Evolutionary conservation across 2,888 invertebrate species (phyloP).

Genomic region (Merodon equestris): DNA sequence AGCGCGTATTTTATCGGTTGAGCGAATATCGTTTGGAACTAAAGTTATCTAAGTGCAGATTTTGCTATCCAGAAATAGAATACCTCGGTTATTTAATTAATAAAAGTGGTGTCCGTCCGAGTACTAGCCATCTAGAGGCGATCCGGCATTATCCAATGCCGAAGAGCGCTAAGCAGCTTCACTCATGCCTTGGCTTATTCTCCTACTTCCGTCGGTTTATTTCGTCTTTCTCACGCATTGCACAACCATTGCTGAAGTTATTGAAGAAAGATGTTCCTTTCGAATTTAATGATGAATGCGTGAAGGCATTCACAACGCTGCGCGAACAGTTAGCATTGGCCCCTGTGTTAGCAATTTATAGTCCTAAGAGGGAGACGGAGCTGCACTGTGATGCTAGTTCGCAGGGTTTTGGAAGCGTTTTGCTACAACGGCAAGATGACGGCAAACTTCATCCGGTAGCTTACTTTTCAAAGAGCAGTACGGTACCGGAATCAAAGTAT

Average conservation of each 20-base stretch:
- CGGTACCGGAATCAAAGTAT: constrained; percentile 69
- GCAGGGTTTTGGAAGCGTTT: constrained; percentile 70
- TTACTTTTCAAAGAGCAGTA: constrained; percentile 70
- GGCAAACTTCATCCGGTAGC: constrained; percentile 69
- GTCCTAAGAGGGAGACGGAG: constrained; percentile 69
- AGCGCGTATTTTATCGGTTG: neutral
- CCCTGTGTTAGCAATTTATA: constrained; percentile 71
- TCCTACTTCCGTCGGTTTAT: constrained; percentile 28
- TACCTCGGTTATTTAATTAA: constrained; percentile 39
- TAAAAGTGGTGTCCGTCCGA: constrained; percentile 15
- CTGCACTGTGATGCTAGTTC: constrained; percentile 72
- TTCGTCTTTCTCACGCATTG: constrained; percentile 3
- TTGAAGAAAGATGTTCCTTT: constrained; percentile 25
- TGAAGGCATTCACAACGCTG: neutral
- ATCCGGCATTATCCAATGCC: constrained; percentile 40
- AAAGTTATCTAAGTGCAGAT: constrained; percentile 20
- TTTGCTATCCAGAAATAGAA: constrained; percentile 20
- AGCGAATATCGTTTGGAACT: neutral
- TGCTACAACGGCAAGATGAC: constrained; percentile 70
- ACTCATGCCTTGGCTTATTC: constrained; percentile 29
- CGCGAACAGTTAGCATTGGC: neutral
- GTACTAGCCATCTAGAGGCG: constrained; percentile 4
- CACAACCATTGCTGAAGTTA: constrained; percentile 21
- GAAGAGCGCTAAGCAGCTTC: constrained; percentile 26
- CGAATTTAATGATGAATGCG: constrained; percentile 3